These are phyloP conservation scores for Platycnemis pennipes DNA, from an alignment of 2,888 invertebrate genomes.

Conservation along the genomic window DNA sequence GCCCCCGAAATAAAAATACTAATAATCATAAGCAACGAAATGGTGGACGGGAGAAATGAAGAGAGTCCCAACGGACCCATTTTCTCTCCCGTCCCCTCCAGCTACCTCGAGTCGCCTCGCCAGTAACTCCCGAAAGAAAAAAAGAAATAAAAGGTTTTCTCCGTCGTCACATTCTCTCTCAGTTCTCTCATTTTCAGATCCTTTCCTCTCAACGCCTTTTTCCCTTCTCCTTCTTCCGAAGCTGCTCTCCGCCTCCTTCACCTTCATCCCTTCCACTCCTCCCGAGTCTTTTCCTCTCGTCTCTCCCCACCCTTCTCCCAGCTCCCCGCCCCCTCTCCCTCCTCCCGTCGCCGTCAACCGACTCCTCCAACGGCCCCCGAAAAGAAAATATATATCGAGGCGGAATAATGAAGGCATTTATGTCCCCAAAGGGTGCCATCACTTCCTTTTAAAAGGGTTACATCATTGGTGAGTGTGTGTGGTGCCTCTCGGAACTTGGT, in stretches of 20 bases:
- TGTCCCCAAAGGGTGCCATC: slow-evolving; percentile 60
- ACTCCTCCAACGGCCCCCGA: not conserved
- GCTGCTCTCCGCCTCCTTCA: not conserved
- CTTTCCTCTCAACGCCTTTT: slow-evolving; percentile 2
- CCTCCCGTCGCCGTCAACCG: not conserved
- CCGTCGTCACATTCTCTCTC: not conserved
- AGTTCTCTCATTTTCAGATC: not conserved
- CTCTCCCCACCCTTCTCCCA: not conserved
- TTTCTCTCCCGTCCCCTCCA: not conserved
- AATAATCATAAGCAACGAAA: slow-evolving; percentile 18
- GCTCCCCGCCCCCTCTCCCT: not conserved
- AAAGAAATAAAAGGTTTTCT: not conserved
- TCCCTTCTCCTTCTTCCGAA: not conserved
- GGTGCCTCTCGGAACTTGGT: not conserved
- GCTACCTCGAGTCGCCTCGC: not conserved
- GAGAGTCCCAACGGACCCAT: not conserved
- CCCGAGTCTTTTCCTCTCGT: not conserved
- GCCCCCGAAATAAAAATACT: not conserved
- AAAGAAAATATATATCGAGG: slow-evolving; percentile 41
- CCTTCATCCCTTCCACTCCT: not conserved
- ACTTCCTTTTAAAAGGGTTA: slow-evolving; percentile 58
- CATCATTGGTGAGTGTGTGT: slow-evolving; percentile 39
- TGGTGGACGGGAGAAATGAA: not conserved
- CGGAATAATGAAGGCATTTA: slow-evolving; percentile 65
- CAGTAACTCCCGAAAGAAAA: not conserved